phyloP scores from a whole-genome alignment of 2,888 invertebrate species.

The Neelides folsomi region DNA sequence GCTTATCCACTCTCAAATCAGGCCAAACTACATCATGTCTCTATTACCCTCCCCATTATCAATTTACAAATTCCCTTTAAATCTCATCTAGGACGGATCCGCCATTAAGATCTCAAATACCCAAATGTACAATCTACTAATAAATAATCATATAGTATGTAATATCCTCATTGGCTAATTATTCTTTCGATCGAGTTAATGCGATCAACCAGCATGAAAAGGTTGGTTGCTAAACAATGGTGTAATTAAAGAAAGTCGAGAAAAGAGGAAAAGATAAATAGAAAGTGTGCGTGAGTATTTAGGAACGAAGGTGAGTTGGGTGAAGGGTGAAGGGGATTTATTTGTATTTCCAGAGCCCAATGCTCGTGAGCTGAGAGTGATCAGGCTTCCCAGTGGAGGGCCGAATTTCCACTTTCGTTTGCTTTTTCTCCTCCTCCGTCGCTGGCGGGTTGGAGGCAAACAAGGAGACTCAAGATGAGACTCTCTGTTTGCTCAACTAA shows the following conservation, averaged over 20 bases:
- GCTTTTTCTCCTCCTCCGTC: too few species aligned
- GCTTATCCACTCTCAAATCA: conserved; percentile 2
- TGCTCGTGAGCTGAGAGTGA: too few species aligned
- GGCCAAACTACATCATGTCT: background rate
- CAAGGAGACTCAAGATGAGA: conserved; percentile 18
- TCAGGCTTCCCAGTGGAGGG: too few species aligned
- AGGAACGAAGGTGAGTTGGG: background rate
- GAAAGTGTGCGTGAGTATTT: too few species aligned
- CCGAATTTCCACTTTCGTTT: too few species aligned
- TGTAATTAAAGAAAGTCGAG: conserved; percentile 1
- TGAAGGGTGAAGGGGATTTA: background rate
- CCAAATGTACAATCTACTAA: too few species aligned
- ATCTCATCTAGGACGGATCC: conserved; percentile 9
- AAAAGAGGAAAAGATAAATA: background rate
- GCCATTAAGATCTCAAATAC: too few species aligned
- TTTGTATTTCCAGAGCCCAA: background rate
- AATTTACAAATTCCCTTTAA: conserved; percentile 10
- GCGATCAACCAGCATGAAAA: too few species aligned
- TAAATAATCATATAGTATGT: too few species aligned
- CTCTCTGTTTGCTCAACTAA: conserved; percentile 34
- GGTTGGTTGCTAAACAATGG: background rate
- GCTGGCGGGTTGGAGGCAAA: conserved; percentile 7
- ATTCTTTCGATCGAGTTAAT: too few species aligned
- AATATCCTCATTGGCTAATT: too few species aligned
- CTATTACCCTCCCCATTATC: too few species aligned